Evolutionary conservation across 2,113 vertebrate species (phyloP), one percentile per base, ranked within the genome.

Genomic region (Prunella fulvescens): DNA sequence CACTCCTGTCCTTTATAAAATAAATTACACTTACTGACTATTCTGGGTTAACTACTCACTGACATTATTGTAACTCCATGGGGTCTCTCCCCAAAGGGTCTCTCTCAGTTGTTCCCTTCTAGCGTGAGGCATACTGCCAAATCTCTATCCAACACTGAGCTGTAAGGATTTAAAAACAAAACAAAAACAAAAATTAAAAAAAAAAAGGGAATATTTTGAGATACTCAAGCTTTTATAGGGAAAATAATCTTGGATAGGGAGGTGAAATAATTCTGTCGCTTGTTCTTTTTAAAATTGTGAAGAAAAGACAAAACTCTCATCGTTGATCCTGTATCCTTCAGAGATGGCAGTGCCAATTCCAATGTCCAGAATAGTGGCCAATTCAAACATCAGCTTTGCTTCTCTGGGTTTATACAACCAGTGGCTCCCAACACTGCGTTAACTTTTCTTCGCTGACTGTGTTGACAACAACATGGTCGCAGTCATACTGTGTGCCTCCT

Each of bases 401-500:
- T 37, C 15, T 31, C 2, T 50, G 33, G 57, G 29, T 57, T 98
- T 97, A 99, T 7, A 99, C 95, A 53, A 99, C 95, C 72, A 99
- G 97, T 23, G 99, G 72, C 37, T 98, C 98, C 99, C 99, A 99
- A 54, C 97, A 97, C 92, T 99, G 99, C 0, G 92, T 98, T 61
- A 94, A 18, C 95, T 98, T 99, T 7, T 94, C 98, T 73, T 98
- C 97, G 2, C 94, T 98, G 64, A 98, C 97, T 2, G 97, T 96
- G 96, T 98, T 99, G 81, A 99, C 98, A 79, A 99, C 98, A 16
- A 99, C 97, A 54, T 99, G 99, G 91, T 98, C 98, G 8, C 98
- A 98, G 88, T 99, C 99, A 17, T 99, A 99, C 37, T 99, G 99
- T 14, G 97, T 73, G 6, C 99, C 99, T 35, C 99, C 99, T 99